phyloP scores from a whole-genome alignment of 2,113 vertebrate genomes.

The Helogale parvula region DNA sequence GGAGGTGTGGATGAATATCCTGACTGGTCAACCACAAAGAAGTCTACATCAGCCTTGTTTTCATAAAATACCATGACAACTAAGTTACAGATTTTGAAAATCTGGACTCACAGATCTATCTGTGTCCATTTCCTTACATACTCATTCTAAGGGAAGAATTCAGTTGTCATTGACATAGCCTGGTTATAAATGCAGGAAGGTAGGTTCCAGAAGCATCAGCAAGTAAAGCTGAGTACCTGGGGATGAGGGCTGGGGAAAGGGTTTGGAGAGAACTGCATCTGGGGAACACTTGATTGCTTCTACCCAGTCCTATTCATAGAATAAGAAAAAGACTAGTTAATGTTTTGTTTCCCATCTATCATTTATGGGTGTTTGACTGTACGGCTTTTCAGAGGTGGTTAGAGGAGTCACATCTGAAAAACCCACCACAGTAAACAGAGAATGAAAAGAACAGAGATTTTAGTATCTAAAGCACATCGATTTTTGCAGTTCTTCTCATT shows the following conservation, averaged over 20 bases:
- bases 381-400: background rate
- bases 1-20: background rate
- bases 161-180: background rate
- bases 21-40: background rate
- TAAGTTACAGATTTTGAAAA: background rate
- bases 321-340: background rate
- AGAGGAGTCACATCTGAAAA: background rate
- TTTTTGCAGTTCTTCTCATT: background rate
- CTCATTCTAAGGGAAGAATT: background rate
- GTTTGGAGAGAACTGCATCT: background rate
- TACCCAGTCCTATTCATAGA: background rate
- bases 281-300: background rate
- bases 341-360: background rate
- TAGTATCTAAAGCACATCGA: background rate
- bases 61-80: background rate
- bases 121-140: background rate
- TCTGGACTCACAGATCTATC: background rate
- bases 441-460: background rate
- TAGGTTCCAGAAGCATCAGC: background rate
- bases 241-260: rapidly evolving
- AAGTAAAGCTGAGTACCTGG: background rate
- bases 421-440: background rate
- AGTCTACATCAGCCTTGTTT: background rate
- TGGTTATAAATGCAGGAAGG: background rate
- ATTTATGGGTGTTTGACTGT: background rate